Conservation (phyloP, 2,113 vertebrate genomes). For the Sigmodon hispidus region DNA sequence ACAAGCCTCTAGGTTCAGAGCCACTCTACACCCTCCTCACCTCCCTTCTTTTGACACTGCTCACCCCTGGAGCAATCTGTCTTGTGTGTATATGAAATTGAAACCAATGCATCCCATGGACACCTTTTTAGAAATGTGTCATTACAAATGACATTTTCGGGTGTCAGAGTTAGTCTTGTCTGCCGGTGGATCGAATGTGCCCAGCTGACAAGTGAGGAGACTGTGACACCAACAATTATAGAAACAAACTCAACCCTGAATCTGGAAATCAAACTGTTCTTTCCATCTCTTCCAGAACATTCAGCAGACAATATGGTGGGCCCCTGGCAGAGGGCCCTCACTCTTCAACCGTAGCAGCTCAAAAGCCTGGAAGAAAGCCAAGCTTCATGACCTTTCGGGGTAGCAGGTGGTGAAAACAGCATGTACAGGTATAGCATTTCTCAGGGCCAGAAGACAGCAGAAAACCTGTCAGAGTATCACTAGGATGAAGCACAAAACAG, state of each 20-base stretch:
- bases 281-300: background rate
- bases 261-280: constrained; percentile 65
- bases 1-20: background rate
- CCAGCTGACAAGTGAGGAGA: constrained; percentile 67
- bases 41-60: background rate
- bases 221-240: constrained; percentile 62
- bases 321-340: constrained; percentile 50
- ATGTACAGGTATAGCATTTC: background rate
- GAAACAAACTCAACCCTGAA: constrained; percentile 61
- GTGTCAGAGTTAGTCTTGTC: constrained; percentile 58
- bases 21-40: background rate
- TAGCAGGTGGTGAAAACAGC: background rate
- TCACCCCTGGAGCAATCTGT: constrained; percentile 33
- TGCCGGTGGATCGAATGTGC: constrained; percentile 36
- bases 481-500: background rate
- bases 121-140: constrained; percentile 63
- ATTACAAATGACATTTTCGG: constrained; percentile 60
- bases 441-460: constrained; percentile 6
- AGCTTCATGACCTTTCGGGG: background rate
- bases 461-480: constrained; percentile 11
- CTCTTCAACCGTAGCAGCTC: constrained; percentile 25
- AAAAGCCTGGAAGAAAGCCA: background rate
- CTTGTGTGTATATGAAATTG: constrained; percentile 31
- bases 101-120: constrained; percentile 41
- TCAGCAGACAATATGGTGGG: constrained; percentile 33